Base-by-base conservation (phyloP, 2,888 invertebrate genomes). In the Agrochola lota region DNA sequence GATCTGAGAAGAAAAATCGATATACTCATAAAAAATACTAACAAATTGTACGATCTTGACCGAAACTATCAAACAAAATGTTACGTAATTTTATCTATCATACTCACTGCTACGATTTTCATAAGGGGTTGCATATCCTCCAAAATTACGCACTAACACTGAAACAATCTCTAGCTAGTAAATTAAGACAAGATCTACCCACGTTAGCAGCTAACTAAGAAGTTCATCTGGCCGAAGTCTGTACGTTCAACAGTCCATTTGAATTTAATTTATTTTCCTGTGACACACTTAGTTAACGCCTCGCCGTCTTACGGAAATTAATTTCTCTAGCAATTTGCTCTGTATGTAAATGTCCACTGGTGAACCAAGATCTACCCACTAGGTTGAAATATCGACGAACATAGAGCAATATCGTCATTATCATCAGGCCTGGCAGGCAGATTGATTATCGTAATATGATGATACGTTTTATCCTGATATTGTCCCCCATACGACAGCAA, bases 241-340 rank as follows among this genome's bases (percentile, higher is more conserved):
- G 62, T 85, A 78, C 69, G 76, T 68, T 78, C 78, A 80, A 76
- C 74, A 80, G 69, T 71, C 86, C 86, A 86, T 87, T 86, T 80
- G 81, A 79, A 81, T 86, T 80, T 78, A 88, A 86, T 86, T 81
- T 86, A 80, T 84, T 86, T 88, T 78, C 81, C 67, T 73, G 74
- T 71, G 80, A 84, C 86, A 78, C 78, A 74, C 82, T 78, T 85
- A 86, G 81, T 80, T 84, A 76, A 77, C 80, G 70, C 77, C 69
- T 62, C 75, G 69, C 68, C 71, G 81, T 73, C 76, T 81, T 78
- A 73, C 80, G 77, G 81, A 86, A 84, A 84, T 81, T 80, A 84
- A 81, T 87, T 88, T 87, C 80, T 78, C 79, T 52, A 74, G 84
- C 80, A 84, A 88, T 86, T 87, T 81, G 67, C 77, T 79, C 69